phyloP scores from a whole-genome alignment of 2,113 vertebrate genomes.

The Microtus ochrogaster region DNA sequence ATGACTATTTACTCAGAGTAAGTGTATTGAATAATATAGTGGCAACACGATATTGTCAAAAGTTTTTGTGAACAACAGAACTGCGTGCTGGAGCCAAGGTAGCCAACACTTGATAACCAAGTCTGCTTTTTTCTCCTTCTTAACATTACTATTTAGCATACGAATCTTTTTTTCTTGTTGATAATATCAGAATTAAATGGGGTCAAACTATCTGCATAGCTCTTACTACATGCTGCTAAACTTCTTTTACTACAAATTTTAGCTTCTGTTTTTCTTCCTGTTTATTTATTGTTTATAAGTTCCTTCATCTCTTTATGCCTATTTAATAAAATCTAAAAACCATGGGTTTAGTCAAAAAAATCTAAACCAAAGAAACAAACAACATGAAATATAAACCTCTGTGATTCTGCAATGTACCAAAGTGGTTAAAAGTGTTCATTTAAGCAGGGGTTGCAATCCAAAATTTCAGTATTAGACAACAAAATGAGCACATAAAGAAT shows the following conservation, averaged over 20 bases:
- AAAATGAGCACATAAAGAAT: constrained; percentile 27
- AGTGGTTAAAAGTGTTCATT: neutral
- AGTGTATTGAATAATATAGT: neutral
- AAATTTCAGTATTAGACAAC: neutral
- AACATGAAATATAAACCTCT: neutral
- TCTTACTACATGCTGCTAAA: neutral
- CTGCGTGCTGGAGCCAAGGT: neutral
- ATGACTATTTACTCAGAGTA: constrained; percentile 11
- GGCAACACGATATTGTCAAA: neutral
- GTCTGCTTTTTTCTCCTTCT: neutral
- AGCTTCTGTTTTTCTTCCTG: neutral
- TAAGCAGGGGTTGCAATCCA: neutral
- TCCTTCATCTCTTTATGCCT: neutral
- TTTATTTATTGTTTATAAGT: neutral
- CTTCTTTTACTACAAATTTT: constrained; percentile 25
- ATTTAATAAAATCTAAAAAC: neutral
- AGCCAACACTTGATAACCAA: neutral
- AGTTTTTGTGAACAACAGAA: neutral
- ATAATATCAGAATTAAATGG: constrained; percentile 11
- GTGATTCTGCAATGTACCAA: neutral
- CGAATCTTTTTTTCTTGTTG: neutral
- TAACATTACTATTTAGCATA: neutral
- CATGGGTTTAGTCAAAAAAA: neutral
- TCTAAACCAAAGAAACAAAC: neutral
- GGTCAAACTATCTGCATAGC: neutral